These are phyloP conservation scores for Sprattus sprattus DNA, from an alignment of 2,113 vertebrate genomes.

Conservation along the genomic window DNA sequence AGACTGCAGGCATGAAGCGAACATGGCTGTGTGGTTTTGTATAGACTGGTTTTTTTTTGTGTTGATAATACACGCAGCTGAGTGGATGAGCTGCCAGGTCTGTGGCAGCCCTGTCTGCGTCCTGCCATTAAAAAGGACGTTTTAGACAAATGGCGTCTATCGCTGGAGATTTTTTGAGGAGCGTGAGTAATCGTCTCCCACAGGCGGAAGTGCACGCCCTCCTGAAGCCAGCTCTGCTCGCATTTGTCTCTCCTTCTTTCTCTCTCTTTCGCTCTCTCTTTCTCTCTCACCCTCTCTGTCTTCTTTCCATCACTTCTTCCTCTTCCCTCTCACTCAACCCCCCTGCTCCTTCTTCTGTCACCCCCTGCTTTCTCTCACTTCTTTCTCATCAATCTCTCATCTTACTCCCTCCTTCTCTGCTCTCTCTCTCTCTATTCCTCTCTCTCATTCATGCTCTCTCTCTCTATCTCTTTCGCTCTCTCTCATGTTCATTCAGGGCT, in stretches of 20 bases:
- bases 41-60: neutral
- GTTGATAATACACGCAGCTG: neutral
- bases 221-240: neutral
- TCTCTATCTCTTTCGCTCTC: neutral
- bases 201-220: neutral
- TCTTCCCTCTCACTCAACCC: neutral
- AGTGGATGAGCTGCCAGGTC: neutral
- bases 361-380: neutral
- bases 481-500: conserved; percentile 36
- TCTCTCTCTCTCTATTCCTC: neutral
- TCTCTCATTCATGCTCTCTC: neutral
- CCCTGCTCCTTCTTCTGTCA: neutral
- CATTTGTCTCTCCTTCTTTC: neutral
- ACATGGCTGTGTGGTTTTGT: neutral
- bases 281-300: neutral
- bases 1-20: neutral
- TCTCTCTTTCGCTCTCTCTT: neutral
- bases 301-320: neutral
- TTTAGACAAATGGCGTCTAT: neutral
- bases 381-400: conserved; percentile 13
- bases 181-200: conserved; percentile 13
- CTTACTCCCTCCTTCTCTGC: neutral
- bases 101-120: neutral
- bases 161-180: neutral
- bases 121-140: neutral